Conservation (phyloP, 2,888 invertebrate species). For the Xanthorhoe spadicearia region DNA sequence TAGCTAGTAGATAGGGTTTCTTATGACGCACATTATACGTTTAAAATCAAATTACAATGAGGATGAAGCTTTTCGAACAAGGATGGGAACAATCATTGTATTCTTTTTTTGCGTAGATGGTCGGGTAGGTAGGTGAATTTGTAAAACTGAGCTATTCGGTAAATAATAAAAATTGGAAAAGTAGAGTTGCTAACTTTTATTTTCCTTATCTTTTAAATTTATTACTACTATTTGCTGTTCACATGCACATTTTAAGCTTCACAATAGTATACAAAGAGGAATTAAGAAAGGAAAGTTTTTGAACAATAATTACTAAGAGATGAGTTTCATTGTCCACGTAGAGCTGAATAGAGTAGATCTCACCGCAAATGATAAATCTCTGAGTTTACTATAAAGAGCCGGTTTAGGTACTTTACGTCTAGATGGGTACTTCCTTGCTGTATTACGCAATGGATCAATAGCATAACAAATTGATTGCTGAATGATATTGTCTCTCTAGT, state of each 20-base stretch:
- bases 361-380: constrained; percentile 16
- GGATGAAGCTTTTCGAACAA: not conserved
- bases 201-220: constrained; percentile 24
- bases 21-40: not conserved
- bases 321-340: constrained; percentile 31
- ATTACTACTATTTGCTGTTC: constrained; percentile 45
- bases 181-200: constrained; percentile 7
- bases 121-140: not conserved
- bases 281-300: constrained; percentile 69
- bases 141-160: too few relatives aligned
- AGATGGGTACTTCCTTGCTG: not conserved
- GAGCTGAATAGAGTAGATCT: constrained; percentile 46
- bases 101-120: not conserved
- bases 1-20: not conserved
- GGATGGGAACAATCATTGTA: not conserved
- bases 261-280: constrained; percentile 50
- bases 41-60: not conserved
- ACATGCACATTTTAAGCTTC: constrained; percentile 35
- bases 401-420: not conserved
- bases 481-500: too few relatives aligned
- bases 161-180: constrained; percentile 2
- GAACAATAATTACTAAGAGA: constrained; percentile 56
- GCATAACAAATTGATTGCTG: too few relatives aligned
- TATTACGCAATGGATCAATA: not conserved
- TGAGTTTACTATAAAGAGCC: not conserved